Percentiles rank a stretch among this genome's conserved stretches.
These are phyloP conservation scores for Centruroides vittatus DNA, from an alignment of 1,140 invertebrate species.

Conservation along the genomic window DNA sequence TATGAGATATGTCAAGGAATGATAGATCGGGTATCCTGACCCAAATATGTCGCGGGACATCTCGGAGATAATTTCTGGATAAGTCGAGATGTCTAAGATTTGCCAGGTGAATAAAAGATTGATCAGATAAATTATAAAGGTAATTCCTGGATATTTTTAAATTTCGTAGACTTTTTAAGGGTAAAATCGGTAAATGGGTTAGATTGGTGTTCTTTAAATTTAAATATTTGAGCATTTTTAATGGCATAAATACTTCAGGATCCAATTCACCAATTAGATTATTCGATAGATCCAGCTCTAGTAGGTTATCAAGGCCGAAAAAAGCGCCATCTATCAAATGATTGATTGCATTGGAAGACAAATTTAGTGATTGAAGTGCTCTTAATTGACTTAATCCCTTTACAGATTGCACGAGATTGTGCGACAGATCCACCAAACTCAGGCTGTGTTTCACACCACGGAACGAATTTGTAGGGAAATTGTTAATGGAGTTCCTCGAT, in stretches of 20 bases:
- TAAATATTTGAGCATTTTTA: constrained; percentile 6
- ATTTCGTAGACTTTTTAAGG: constrained; percentile 7
- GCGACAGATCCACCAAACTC: not conserved
- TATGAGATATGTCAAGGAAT: constrained; percentile 12
- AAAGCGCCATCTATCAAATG: constrained; percentile 53
- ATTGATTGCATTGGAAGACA: constrained; percentile 45
- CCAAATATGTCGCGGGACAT: constrained; percentile 20
- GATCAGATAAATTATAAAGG: constrained; percentile 10
- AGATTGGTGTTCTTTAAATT: constrained; percentile 5
- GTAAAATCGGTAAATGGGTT: constrained; percentile 6
- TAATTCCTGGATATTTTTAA: constrained; percentile 15
- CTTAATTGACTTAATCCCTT: constrained; percentile 5
- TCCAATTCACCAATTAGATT: too few species aligned
- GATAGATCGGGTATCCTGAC: constrained; percentile 4
- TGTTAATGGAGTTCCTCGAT: constrained; percentile 11
- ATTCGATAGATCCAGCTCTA: constrained; percentile 49
- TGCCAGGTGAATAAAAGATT: constrained; percentile 5
- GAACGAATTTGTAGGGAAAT: not conserved
- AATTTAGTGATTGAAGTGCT: constrained; percentile 7
- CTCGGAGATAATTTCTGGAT: constrained; percentile 15
- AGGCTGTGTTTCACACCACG: not conserved
- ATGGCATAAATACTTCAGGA: constrained; percentile 1
- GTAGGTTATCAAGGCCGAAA: constrained; percentile 51
- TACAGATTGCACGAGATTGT: not conserved
- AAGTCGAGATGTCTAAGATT: constrained; percentile 16